phyloP scores from a whole-genome alignment of 2,113 vertebrate species.

The Elanus axillaris region DNA sequence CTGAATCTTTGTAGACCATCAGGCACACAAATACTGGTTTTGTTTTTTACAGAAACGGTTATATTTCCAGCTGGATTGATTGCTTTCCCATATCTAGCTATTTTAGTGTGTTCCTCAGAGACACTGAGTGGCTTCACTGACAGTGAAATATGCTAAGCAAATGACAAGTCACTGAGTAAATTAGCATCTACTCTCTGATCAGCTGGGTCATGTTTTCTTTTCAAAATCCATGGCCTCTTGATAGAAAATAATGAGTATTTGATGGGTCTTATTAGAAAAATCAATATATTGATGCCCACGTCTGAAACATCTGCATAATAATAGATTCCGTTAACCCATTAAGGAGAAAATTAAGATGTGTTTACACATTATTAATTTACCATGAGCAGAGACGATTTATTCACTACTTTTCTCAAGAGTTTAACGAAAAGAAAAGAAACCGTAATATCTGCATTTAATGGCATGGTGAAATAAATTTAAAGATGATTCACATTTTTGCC shows the following conservation, averaged over 20 bases:
- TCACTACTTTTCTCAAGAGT: conserved; percentile 44
- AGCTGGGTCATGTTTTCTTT: conserved; percentile 85
- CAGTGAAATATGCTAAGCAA: conserved; percentile 73
- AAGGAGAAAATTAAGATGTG: conserved; percentile 68
- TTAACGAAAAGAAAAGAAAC: conserved; percentile 21
- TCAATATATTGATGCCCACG: conserved; percentile 90
- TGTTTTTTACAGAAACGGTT: conserved; percentile 7
- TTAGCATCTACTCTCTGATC: conserved; percentile 80
- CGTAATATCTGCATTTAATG: background rate
- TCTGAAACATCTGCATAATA: conserved; percentile 85
- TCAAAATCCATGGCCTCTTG: conserved; percentile 79
- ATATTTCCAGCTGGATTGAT: conserved; percentile 4
- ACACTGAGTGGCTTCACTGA: conserved; percentile 52
- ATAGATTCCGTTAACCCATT: conserved; percentile 88
- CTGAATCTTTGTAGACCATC: background rate
- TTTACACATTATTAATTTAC: conserved; percentile 63
- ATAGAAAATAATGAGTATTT: conserved; percentile 91
- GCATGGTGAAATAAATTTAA: background rate
- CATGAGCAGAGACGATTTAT: conserved; percentile 30
- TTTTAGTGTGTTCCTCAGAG: conserved; percentile 57
- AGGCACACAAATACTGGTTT: background rate
- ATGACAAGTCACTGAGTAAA: conserved; percentile 73
- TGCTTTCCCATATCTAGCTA: conserved; percentile 47
- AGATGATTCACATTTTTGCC: background rate
- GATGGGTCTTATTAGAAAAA: conserved; percentile 94